Base-by-base conservation (phyloP, 1,140 invertebrate species). In the Aplysia californica region DNA sequence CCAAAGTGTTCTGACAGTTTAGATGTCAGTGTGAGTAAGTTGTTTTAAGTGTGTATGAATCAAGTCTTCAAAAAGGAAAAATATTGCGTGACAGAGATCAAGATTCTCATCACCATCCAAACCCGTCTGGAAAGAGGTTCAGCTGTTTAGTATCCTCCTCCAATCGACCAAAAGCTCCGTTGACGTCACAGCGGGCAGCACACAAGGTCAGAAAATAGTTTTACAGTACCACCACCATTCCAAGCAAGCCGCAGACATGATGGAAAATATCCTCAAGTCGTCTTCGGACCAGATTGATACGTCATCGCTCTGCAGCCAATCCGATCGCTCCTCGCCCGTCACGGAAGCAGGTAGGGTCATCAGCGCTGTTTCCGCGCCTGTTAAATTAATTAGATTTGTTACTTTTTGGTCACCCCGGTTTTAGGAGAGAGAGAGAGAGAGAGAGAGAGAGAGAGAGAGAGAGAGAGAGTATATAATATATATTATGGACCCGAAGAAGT, bases 241-340 rank as follows among this genome's bases (percentile, higher is more conserved):
- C n/a, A n/a, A n/a, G n/a, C n/a, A 35, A 1, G 15, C 31, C 2
- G n/a, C 26, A 3, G 29, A 71, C n/a, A 71, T 71, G 68, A 71
- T 71, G 68, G 68, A 71, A 71, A 71, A 71, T 36, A 35, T 71
- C 44, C 44, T 71, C 29, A 50, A 36, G 4, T 4, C 44, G 44
- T 71, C 68, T 35, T 71, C 68, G 20, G 35, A 41, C 26, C 33
- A 56, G 68, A 71, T 71, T 71, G 68, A 71, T 6, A 71, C 68
- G 29, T 31, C 68, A 29, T 58, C 41, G 38, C 29, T 58, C 15
- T 20, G 44, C 50, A 58, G 50, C 50, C 41, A 55, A n/a, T 35
- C 41, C n/a, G 68, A 71, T 15, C 26, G 68, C 20, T 20, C 29
- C 26, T 58, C 38, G 10, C 68, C 68, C 23, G 68, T 35, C 26